Evolutionary conservation across 2,888 invertebrate species (phyloP).

Genomic region (Aplocera efformata): DNA sequence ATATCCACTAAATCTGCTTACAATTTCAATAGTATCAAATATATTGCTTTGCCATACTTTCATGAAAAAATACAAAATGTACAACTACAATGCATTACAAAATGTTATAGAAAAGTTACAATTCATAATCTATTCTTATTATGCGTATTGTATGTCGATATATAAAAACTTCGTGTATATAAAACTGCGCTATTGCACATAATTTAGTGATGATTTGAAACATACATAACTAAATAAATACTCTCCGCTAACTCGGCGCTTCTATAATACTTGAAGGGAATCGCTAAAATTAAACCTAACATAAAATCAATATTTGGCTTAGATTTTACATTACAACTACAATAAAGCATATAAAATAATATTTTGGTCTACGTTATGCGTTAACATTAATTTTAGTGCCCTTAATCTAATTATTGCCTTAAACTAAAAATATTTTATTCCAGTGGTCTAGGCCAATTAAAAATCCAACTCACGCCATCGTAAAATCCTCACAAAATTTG

Average conservation of each 20-base stretch:
- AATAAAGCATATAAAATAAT: conserved; percentile 77
- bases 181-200: conserved; percentile 21
- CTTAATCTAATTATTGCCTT: conserved; percentile 77
- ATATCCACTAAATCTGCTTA: conserved; percentile 61
- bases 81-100: conserved; percentile 62
- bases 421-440: conserved; percentile 62
- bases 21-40: conserved; percentile 69
- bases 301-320: conserved; percentile 80
- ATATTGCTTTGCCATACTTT: conserved; percentile 71
- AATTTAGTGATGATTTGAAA: conserved; percentile 31
- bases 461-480: conserved; percentile 43
- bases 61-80: conserved; percentile 79
- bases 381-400: conserved; percentile 73
- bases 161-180: conserved; percentile 52
- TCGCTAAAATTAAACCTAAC: conserved; percentile 65
- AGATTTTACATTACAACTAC: conserved; percentile 76
- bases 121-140: conserved; percentile 67
- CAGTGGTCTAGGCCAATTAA: conserved; percentile 50
- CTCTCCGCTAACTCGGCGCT: conserved; percentile 55
- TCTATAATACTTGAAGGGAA: conserved; percentile 75
- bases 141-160: conserved; percentile 47
- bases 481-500: conserved; percentile 21
- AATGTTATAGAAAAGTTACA: conserved; percentile 72
- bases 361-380: conserved; percentile 80
- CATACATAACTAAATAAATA: conserved; percentile 67